Conservation (phyloP, 2,888 invertebrate species). For the Cataglyphis livida region DNA sequence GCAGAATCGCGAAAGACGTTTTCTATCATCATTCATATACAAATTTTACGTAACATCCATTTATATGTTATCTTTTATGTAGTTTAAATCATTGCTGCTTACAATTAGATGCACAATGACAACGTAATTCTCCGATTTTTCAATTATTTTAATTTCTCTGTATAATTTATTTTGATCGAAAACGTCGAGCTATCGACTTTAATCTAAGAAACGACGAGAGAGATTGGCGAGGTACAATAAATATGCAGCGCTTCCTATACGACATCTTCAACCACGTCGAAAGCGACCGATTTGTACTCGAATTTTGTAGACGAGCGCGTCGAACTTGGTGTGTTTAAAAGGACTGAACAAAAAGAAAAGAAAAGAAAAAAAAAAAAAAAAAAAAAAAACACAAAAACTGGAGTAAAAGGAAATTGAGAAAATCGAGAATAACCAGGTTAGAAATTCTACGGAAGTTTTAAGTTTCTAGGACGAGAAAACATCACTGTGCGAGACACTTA, state of each 20-base stretch:
- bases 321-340: constrained; percentile 21
- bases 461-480: constrained; percentile 32
- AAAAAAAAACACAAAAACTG: not conserved
- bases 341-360: not conserved
- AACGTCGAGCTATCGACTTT: constrained; percentile 45
- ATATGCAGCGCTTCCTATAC: constrained; percentile 51
- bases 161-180: constrained; percentile 23
- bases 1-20: constrained; percentile 4
- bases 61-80: not conserved
- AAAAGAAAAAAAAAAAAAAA: not conserved
- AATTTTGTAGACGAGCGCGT: constrained; percentile 51
- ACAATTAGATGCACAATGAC: not conserved
- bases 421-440: constrained; percentile 43
- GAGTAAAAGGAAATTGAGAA: constrained; percentile 51
- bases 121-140: not conserved
- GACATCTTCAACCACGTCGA: constrained; percentile 46
- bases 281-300: constrained; percentile 48
- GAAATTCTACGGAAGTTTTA: constrained; percentile 42
- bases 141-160: not conserved
- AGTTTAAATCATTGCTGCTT: not conserved
- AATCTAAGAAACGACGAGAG: constrained; percentile 45
- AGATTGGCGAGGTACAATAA: constrained; percentile 41
- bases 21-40: not conserved
- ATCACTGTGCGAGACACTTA: constrained; percentile 19
- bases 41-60: constrained; percentile 1